Evolutionary conservation across 2,113 vertebrate genomes (phyloP), one percentile per base, ranked within the genome.

Genomic region (Trogon surrucura): DNA sequence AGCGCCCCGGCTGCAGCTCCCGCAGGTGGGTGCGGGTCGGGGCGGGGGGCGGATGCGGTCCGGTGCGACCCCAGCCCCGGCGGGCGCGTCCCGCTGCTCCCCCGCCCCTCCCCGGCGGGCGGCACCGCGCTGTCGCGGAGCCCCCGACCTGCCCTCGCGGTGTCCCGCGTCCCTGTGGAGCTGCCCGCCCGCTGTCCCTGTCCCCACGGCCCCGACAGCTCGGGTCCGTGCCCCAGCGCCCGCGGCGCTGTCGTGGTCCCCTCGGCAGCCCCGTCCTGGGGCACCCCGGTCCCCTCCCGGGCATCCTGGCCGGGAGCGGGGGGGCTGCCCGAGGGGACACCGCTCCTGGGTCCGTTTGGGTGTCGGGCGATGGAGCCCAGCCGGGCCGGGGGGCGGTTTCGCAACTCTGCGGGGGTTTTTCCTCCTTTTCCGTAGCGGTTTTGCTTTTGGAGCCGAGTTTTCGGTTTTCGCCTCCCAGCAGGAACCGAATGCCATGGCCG

Each of bases 401-500:
- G 6, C 29, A 2, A 4, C 45, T 26, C 85, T 4, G 5, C 9
- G 44, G 22, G 27, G 11, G 15, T 11, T 36, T 48, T 16, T 25
- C 13, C 48, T 57, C 47, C 32, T 18, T 8, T 16, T 41, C 36
- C 36, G 36, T 36, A 36, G 36, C 9, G 36, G 9, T 36, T 36
- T 36, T 36, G 36, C 36, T 48, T 36, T 30, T 44, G n/a, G 51
- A 29, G 8, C 2, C 3, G 15, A 34, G 5, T 34, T 15, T 27
- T 44, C 11, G 11, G 5, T 3, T 54, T 77, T 25, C 5, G 0
- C 19, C 25, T 14, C 34, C 70, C 26, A 1, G 3, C 81, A 57
- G 93, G 78, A 66, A 6, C 4, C 27, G 1, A 12, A 29, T 16
- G 91, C 6, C 75, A 94, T 95, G 95, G 95, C 89, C 25, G 95